phyloP scores from a whole-genome alignment of 2,113 vertebrate species.

The Oenanthe melanoleuca region DNA sequence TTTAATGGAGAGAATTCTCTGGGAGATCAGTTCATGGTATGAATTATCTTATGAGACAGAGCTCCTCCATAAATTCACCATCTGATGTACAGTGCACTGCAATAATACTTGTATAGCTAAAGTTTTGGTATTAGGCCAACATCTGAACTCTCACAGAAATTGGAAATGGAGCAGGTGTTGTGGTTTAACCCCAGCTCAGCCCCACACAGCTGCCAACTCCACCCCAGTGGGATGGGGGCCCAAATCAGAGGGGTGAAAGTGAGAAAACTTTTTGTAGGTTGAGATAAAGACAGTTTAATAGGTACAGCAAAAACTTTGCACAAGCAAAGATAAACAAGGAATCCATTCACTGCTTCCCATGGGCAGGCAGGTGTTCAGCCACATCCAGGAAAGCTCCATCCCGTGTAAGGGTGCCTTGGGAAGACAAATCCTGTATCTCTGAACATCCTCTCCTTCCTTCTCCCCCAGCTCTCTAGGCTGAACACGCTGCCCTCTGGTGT shows the following conservation, averaged over 20 bases:
- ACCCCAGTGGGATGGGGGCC: not conserved
- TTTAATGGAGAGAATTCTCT: not conserved
- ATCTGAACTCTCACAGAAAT: not conserved
- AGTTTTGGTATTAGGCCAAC: not conserved
- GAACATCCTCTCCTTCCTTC: not conserved
- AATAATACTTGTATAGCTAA: not conserved
- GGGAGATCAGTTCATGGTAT: not conserved
- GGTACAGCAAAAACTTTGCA: not conserved
- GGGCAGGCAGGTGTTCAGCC: not conserved
- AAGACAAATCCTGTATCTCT: not conserved
- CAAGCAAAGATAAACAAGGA: not conserved
- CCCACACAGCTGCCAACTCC: not conserved
- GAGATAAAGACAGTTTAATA: not conserved
- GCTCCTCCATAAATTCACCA: not conserved
- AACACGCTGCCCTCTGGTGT: not conserved
- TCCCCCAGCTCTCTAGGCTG: not conserved
- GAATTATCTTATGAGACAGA: not conserved
- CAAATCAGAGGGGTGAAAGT: not conserved
- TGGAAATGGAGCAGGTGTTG: not conserved
- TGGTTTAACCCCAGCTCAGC: not conserved
- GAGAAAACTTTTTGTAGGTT: not conserved
- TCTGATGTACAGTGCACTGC: not conserved
- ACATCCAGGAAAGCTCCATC: not conserved
- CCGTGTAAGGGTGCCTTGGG: rapidly evolving
- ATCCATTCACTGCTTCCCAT: not conserved